Percentiles rank a stretch among this genome's conserved stretches.
These are phyloP conservation scores for Drosophila imparisetae DNA, from an alignment of 2,888 invertebrate genomes.

Conservation along the genomic window DNA sequence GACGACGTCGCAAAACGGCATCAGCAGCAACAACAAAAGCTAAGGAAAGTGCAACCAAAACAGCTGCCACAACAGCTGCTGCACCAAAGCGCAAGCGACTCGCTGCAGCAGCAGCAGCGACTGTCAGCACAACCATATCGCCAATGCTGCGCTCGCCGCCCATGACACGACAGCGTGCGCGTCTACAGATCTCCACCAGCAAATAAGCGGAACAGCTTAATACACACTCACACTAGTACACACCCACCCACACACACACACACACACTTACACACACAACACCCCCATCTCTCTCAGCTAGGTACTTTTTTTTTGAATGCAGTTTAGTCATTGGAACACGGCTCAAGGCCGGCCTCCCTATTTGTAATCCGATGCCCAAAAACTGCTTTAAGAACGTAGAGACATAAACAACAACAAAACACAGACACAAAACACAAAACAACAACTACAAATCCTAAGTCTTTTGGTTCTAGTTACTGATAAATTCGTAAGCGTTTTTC, in stretches of 20 bases:
- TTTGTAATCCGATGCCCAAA: slow-evolving; percentile 55
- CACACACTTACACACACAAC: not conserved
- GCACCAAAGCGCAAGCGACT: slow-evolving; percentile 43
- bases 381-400: slow-evolving; percentile 27
- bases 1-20: slow-evolving; percentile 43
- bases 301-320: slow-evolving; percentile 16
- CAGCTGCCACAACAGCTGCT: slow-evolving; percentile 9
- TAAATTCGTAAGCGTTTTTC: slow-evolving; percentile 41
- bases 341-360: slow-evolving; percentile 3
- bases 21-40: slow-evolving; percentile 4
- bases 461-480: slow-evolving; percentile 64
- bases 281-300: not conserved
- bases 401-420: slow-evolving; percentile 11
- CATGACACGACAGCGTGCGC: slow-evolving; percentile 75
- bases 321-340: slow-evolving; percentile 45
- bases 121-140: slow-evolving; percentile 44
- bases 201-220: slow-evolving; percentile 34
- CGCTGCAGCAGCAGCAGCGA: slow-evolving; percentile 15
- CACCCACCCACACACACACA: not conserved
- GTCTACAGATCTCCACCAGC: slow-evolving; percentile 74
- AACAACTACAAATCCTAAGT: slow-evolving; percentile 48
- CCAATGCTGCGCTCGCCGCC: slow-evolving; percentile 64
- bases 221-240: not conserved
- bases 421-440: not conserved
- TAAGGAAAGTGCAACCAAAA: not conserved